Conservation (phyloP, 2,888 invertebrate genomes). For the Apotomis betuletana region DNA sequence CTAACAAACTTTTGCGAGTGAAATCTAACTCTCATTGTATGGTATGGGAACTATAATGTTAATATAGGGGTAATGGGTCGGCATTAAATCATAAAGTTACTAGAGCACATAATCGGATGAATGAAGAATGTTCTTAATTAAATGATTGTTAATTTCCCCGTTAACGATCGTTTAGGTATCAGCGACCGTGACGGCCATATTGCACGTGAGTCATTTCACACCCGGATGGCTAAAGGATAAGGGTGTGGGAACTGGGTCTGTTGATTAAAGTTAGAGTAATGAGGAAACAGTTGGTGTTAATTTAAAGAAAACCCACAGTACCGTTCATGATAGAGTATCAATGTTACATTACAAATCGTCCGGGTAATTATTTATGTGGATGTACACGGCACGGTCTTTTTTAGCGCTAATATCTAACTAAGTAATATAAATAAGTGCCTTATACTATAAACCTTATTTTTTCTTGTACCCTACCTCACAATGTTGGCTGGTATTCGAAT, state of each 20-base stretch:
- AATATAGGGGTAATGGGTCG: not conserved
- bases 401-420: too few relatives aligned
- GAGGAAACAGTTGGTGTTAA: not conserved
- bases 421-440: too few relatives aligned
- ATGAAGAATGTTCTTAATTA: conserved; percentile 32
- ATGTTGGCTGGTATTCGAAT: too few relatives aligned
- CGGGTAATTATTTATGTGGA: too few relatives aligned
- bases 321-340: not conserved
- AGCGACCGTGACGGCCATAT: conserved; percentile 68
- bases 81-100: conserved; percentile 13
- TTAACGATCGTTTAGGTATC: conserved; percentile 64
- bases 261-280: conserved; percentile 37
- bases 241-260: conserved; percentile 54
- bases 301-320: not conserved
- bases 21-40: not conserved
- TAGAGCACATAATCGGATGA: conserved; percentile 31
- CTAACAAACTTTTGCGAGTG: too few relatives aligned
- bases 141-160: conserved; percentile 47
- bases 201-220: conserved; percentile 63
- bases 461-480: too few relatives aligned
- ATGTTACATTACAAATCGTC: not conserved
- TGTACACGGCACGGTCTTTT: too few relatives aligned
- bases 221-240: conserved; percentile 55
- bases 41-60: not conserved
- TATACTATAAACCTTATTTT: too few relatives aligned